A percentile compares a stretch with the other conserved stretches of the same genome.
phyloP scores from a whole-genome alignment of 2,888 invertebrate genomes.

The Chironomus tentans region DNA sequence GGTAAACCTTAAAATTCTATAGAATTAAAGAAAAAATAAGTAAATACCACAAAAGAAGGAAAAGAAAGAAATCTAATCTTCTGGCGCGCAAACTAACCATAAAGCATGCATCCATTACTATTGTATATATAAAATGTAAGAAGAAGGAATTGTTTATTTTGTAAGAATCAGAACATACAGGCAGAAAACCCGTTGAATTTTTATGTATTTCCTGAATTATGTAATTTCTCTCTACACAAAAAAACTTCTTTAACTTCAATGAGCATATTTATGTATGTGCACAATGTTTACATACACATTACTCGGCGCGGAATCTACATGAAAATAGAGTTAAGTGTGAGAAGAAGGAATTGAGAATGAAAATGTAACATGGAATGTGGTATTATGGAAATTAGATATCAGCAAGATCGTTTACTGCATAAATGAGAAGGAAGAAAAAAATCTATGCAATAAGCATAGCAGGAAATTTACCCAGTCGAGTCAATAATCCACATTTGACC shows the following conservation, averaged over 20 bases:
- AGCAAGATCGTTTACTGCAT: constrained; percentile 1
- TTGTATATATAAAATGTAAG: neutral
- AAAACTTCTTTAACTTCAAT: neutral
- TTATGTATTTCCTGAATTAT: constrained; percentile 24
- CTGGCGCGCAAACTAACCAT: neutral
- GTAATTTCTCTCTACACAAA: neutral
- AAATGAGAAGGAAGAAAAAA: neutral
- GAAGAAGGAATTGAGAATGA: neutral
- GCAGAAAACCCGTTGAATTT: constrained; percentile 12
- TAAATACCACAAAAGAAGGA: neutral
- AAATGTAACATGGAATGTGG: neutral
- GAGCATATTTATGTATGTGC: constrained; percentile 2
- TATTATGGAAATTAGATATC: constrained; percentile 21
- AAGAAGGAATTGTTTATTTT: neutral
- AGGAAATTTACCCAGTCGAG: neutral
- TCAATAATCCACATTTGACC: neutral
- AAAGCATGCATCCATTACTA: neutral
- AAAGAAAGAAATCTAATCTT: neutral
- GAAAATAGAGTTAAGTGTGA: neutral
- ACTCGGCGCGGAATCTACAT: neutral
- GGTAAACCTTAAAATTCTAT: neutral
- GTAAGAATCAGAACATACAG: neutral
- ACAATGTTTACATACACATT: constrained; percentile 12
- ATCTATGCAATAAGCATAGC: neutral
- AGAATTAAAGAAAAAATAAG: neutral